phyloP scores from a whole-genome alignment of 2,113 vertebrate species.

The Myodes glareolus region DNA sequence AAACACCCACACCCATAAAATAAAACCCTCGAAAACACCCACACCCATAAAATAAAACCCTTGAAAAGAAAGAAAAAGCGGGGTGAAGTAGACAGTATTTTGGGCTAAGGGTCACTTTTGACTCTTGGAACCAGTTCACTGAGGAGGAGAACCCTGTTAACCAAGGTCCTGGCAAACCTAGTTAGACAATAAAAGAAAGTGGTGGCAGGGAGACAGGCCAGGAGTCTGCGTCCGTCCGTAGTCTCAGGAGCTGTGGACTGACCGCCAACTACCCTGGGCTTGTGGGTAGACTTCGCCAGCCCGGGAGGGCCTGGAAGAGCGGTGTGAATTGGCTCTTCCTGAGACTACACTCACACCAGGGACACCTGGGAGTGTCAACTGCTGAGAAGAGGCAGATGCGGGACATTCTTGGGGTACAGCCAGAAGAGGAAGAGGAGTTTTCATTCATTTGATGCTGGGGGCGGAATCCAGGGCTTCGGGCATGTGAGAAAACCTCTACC shows the following conservation, averaged over 20 bases:
- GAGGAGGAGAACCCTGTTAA: background rate
- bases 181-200: background rate
- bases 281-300: too few relatives aligned
- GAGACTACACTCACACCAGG: background rate
- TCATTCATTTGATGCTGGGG: background rate
- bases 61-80: background rate
- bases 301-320: accelerated
- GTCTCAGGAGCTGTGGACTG: background rate
- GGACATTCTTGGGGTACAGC: background rate
- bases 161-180: background rate
- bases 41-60: background rate
- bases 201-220: too few relatives aligned
- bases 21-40: background rate
- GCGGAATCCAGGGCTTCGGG: background rate
- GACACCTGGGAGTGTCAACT: background rate
- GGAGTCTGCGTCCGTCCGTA: background rate
- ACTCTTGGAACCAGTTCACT: background rate
- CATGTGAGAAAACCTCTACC: background rate
- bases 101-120: background rate
- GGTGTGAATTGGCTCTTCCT: background rate
- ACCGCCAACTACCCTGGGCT: background rate
- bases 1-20: background rate
- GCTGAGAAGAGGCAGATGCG: background rate
- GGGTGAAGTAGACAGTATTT: background rate
- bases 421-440: background rate